These are phyloP conservation scores for Pangasius sanitwongsei DNA, from an alignment of 2,797 vertebrate species.

Conservation along the genomic window DNA sequence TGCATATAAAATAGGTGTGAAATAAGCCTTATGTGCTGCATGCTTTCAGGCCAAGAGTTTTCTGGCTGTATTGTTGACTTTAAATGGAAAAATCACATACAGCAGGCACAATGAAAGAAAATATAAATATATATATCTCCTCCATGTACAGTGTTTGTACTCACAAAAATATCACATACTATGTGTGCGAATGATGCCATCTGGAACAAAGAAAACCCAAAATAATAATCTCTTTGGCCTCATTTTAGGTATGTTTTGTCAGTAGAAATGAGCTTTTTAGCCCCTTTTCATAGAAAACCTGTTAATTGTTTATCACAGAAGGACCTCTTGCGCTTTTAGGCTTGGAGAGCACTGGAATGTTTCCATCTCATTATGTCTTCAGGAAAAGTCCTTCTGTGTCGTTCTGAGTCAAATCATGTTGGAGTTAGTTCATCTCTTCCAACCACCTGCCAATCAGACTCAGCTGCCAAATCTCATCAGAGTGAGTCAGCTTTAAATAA, in stretches of 20 bases:
- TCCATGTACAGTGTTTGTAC: neutral
- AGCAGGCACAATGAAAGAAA: neutral
- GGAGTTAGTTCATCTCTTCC: neutral
- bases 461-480: neutral
- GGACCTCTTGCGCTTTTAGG: neutral
- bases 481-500: constrained; percentile 21
- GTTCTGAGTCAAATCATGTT: constrained; percentile 4
- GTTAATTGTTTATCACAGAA: neutral
- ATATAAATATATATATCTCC: neutral
- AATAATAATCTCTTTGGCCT: neutral
- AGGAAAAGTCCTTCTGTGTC: neutral
- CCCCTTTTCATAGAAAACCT: neutral
- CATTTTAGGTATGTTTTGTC: neutral
- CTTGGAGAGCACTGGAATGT: neutral
- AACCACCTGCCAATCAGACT: constrained; percentile 14
- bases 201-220: constrained; percentile 10
- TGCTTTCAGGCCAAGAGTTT: neutral
- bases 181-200: neutral
- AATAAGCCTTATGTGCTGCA: constrained; percentile 21
- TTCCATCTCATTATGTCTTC: constrained; percentile 1
- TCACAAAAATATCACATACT: neutral
- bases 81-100: neutral
- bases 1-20: constrained; percentile 31
- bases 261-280: neutral
- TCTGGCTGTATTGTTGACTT: neutral